A percentile compares a stretch with the other conserved stretches of the same genome.
Conservation (phyloP, 53 echinoderm and acorn worm species). For the Paracentrotus lividus region DNA sequence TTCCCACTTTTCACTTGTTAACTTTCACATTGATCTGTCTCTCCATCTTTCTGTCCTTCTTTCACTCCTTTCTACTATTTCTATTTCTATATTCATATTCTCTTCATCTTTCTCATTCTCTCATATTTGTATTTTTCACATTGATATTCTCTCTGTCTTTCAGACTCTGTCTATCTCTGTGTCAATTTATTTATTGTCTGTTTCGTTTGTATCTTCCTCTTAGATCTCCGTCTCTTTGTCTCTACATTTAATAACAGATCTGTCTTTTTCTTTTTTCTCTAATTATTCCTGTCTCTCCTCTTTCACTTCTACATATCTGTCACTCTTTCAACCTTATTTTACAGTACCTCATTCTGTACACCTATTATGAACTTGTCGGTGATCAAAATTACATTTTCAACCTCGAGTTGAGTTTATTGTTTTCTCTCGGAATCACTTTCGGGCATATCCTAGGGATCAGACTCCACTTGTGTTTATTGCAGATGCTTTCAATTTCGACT, state of each 20-base stretch:
- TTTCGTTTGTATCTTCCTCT: neutral
- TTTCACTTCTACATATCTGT: neutral
- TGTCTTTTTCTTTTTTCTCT: neutral
- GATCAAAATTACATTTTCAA: slow-evolving; percentile 37
- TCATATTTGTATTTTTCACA: neutral
- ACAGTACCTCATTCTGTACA: neutral
- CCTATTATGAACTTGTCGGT: slow-evolving; percentile 11
- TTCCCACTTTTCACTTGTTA: too few species aligned
- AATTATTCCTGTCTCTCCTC: neutral
- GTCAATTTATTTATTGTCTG: neutral
- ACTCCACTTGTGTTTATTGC: slow-evolving; percentile 14
- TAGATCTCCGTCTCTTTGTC: neutral
- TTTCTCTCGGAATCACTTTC: slow-evolving; percentile 11
- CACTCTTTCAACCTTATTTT: neutral
- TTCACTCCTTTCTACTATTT: too few species aligned
- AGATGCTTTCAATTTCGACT: slow-evolving; percentile 38
- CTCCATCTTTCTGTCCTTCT: neutral
- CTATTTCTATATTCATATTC: too few species aligned
- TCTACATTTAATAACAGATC: too few species aligned
- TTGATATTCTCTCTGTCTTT: neutral
- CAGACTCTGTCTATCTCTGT: neutral
- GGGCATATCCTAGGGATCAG: neutral
- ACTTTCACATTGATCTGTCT: neutral
- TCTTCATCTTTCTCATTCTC: neutral
- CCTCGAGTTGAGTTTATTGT: neutral